Percentiles rank a stretch among this genome's conserved stretches.
Conservation (phyloP, 2,113 vertebrate genomes). For the Trachemys scripta region DNA sequence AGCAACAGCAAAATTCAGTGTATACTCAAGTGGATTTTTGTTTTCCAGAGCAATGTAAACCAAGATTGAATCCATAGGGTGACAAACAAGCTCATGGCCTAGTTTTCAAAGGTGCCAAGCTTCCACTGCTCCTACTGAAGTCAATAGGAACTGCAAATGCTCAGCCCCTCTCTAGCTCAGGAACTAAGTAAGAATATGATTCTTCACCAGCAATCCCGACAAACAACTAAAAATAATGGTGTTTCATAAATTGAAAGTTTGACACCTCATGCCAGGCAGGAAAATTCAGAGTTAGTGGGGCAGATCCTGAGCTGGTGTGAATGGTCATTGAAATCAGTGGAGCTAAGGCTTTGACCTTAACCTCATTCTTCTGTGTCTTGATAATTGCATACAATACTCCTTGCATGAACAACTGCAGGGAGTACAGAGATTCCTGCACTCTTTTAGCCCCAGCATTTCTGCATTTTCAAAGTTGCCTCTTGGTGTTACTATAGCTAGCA, state of each 20-base stretch:
- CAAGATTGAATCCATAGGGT: neutral
- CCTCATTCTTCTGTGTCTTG: neutral
- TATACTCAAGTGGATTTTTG: neutral
- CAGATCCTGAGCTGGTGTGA: neutral
- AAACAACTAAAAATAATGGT: neutral
- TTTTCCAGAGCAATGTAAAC: neutral
- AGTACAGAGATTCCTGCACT: rapidly evolving
- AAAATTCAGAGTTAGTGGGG: neutral
- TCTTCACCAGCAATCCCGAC: neutral
- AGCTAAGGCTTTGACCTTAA: neutral
- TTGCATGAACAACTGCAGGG: no score
- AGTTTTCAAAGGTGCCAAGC: neutral
- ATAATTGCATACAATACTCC: neutral
- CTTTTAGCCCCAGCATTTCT: neutral
- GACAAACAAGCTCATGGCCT: neutral
- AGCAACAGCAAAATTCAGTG: neutral
- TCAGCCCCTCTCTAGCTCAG: neutral
- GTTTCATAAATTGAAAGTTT: neutral
- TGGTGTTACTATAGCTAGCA: neutral
- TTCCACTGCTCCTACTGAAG: neutral
- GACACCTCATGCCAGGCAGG: neutral
- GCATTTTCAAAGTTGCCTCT: neutral
- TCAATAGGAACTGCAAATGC: neutral
- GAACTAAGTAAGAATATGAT: neutral
- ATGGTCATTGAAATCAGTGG: neutral